Evolutionary conservation across 2,888 invertebrate genomes (phyloP).

Genomic region (Cristatella mucedo): DNA sequence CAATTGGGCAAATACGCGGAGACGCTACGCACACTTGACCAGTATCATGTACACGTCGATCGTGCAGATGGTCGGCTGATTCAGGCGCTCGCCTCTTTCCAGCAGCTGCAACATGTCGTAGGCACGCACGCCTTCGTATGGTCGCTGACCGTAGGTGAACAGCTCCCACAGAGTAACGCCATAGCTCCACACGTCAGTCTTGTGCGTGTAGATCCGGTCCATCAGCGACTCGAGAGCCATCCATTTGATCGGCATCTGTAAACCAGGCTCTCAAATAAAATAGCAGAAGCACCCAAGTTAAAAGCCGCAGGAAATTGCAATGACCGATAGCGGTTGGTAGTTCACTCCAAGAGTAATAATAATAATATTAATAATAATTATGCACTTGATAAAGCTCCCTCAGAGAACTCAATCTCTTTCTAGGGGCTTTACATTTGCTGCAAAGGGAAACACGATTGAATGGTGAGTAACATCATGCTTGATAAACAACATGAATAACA

Average conservation of each 20-base stretch:
- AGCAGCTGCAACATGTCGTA: slow-evolving; percentile 78
- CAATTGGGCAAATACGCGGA: no score
- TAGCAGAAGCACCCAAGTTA: no score
- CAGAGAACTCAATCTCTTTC: no score
- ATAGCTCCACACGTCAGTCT: slow-evolving; percentile 96
- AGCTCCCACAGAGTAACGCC: slow-evolving; percentile 96
- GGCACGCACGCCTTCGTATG: slow-evolving; percentile 79
- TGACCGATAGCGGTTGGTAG: no score
- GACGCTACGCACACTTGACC: slow-evolving; percentile 65
- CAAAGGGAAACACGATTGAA: no score
- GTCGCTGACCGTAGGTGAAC: slow-evolving; percentile 79
- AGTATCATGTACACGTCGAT: slow-evolving; percentile 90
- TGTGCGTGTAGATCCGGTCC: slow-evolving; percentile 86
- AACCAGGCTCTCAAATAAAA: slow-evolving; percentile 7
- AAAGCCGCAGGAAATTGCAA: no score
- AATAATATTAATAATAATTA: no score
- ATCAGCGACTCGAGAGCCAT: slow-evolving; percentile 89
- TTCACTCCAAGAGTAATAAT: no score
- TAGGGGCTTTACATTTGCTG: no score
- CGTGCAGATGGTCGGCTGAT: slow-evolving; percentile 81
- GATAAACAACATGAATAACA: no score
- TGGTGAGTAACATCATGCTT: no score
- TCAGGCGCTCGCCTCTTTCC: slow-evolving; percentile 78
- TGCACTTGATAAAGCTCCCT: no score
- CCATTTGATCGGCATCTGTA: slow-evolving; percentile 91